Conservation (phyloP, 2,797 vertebrate genomes). For the Phoebastria nigripes region DNA sequence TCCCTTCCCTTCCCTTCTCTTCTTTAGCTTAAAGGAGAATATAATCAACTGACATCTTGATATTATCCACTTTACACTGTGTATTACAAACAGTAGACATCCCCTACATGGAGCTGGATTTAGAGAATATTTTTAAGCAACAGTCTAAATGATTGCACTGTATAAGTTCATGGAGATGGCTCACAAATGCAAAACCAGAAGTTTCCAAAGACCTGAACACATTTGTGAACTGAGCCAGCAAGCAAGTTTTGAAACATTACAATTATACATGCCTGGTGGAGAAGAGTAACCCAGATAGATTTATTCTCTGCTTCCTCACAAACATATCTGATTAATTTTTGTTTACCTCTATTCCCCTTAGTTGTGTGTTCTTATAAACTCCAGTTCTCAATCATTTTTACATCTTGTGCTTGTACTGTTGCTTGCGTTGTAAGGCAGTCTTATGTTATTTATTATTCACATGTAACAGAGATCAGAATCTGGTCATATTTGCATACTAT, state of each 20-base stretch:
- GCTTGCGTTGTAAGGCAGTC: background rate
- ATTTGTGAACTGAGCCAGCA: background rate
- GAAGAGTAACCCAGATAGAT: background rate
- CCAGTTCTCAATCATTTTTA: slow-evolving; percentile 25
- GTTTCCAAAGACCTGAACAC: background rate
- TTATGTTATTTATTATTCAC: background rate
- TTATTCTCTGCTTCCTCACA: background rate
- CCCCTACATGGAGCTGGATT: background rate
- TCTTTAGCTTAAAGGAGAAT: background rate
- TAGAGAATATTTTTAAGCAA: background rate
- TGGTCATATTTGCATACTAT: background rate
- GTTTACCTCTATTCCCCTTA: background rate
- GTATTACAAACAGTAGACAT: background rate
- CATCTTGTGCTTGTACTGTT: background rate
- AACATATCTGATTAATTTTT: slow-evolving; percentile 26
- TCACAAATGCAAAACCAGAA: background rate
- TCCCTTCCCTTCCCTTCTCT: too few species aligned
- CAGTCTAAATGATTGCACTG: background rate
- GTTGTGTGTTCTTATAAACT: background rate
- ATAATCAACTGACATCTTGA: background rate
- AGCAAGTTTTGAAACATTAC: background rate
- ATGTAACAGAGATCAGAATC: background rate
- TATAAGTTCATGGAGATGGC: background rate
- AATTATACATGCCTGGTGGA: background rate
- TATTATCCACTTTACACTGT: background rate